Percentiles rank a stretch among this genome's conserved stretches.
Conservation (phyloP, 2,888 invertebrate genomes). For the Malacosoma neustria region DNA sequence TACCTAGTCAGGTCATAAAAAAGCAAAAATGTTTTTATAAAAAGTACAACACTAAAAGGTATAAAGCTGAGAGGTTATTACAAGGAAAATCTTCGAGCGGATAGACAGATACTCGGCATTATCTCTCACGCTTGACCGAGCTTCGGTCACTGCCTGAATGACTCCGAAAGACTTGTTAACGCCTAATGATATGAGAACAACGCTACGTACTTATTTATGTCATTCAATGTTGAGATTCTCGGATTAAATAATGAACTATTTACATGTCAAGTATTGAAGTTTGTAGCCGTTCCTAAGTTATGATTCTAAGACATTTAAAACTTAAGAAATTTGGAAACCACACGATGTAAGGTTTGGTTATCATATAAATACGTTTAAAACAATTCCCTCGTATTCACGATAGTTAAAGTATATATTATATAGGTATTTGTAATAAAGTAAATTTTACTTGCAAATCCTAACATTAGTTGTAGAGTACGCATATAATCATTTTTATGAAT, state of each 20-base stretch:
- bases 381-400: no score
- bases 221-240: constrained; percentile 29
- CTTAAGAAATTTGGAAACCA: no score
- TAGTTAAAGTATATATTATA: no score
- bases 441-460: no score
- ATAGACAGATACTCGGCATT: constrained; percentile 23
- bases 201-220: constrained; percentile 50
- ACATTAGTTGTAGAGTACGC: no score
- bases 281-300: no score
- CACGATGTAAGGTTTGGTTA: no score
- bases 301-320: no score
- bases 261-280: constrained; percentile 1
- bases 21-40: not conserved
- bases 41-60: not conserved
- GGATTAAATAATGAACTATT: constrained; percentile 22
- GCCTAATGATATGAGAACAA: constrained; percentile 59
- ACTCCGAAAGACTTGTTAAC: constrained; percentile 61
- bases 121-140: constrained; percentile 69
- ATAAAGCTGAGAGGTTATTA: constrained; percentile 15
- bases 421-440: no score
- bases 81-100: constrained; percentile 20
- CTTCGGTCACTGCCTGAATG: constrained; percentile 60
- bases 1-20: no score
- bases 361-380: no score
- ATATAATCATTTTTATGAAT: no score